phyloP scores from a whole-genome alignment of 2,797 vertebrate genomes.

The Lateolabrax maculatus region DNA sequence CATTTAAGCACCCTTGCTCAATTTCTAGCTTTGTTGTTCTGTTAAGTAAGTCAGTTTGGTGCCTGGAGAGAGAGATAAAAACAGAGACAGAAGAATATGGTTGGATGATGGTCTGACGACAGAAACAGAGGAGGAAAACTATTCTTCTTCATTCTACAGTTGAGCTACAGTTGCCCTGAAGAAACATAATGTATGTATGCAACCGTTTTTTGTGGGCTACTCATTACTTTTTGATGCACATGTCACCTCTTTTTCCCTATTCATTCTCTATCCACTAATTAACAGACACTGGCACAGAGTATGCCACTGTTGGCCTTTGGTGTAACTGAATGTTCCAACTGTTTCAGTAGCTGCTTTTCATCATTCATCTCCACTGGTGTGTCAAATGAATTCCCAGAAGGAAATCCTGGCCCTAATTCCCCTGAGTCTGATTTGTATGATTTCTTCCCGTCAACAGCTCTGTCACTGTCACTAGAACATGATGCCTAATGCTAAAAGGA shows the following conservation, averaged over 20 bases:
- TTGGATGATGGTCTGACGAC: conserved; percentile 46
- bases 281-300: conserved; percentile 6
- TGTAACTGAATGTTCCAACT: conserved; percentile 21
- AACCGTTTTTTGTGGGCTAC: conserved; percentile 28
- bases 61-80: conserved; percentile 1
- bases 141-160: conserved; percentile 37
- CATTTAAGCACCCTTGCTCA: background rate
- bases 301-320: conserved; percentile 9
- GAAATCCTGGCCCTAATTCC: conserved; percentile 4
- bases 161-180: conserved; percentile 36
- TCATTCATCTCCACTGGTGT: conserved; percentile 13
- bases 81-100: conserved; percentile 19
- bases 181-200: conserved; percentile 26
- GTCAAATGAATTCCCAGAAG: conserved; percentile 29
- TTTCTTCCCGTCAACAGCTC: conserved; percentile 30
- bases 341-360: conserved; percentile 20
- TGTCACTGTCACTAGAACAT: conserved; percentile 29
- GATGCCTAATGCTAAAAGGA: conserved; percentile 24
- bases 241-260: background rate
- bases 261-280: background rate
- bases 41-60: background rate
- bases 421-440: conserved; percentile 6
- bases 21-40: conserved; percentile 9
- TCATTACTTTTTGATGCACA: conserved; percentile 45
- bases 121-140: conserved; percentile 40